Percentiles rank a stretch among this genome's conserved stretches.
phyloP scores from a whole-genome alignment of 2,888 invertebrate species.

The Phengaris arion region DNA sequence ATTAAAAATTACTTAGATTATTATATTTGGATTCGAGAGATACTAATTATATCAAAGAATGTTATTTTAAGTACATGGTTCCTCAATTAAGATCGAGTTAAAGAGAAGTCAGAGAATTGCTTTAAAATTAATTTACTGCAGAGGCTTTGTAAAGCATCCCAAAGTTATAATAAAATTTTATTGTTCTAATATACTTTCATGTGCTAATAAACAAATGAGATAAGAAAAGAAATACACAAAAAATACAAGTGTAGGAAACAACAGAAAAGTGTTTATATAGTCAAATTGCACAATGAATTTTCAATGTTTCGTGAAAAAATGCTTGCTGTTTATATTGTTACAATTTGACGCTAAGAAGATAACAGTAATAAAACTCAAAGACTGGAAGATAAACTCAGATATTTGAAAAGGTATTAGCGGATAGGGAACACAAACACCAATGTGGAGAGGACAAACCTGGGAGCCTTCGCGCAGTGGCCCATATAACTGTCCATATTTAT shows the following conservation, averaged over 20 bases:
- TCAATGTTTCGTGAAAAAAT: slow-evolving; percentile 20
- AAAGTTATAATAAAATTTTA: slow-evolving; percentile 16
- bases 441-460: slow-evolving; percentile 80
- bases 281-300: slow-evolving; percentile 60
- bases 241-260: slow-evolving; percentile 45
- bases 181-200: slow-evolving; percentile 63
- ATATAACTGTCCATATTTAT: slow-evolving; percentile 83
- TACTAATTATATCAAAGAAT: slow-evolving; percentile 36
- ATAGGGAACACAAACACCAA: slow-evolving; percentile 76
- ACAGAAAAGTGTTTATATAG: slow-evolving; percentile 55
- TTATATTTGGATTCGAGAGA: slow-evolving; percentile 42
- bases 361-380: slow-evolving; percentile 33
- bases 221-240: slow-evolving; percentile 49
- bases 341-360: slow-evolving; percentile 38
- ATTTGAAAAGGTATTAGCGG: slow-evolving; percentile 55
- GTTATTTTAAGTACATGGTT: slow-evolving; percentile 48
- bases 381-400: slow-evolving; percentile 44
- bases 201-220: slow-evolving; percentile 75
- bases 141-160: slow-evolving; percentile 58
- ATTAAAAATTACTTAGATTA: not conserved
- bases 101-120: slow-evolving; percentile 42
- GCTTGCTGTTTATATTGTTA: slow-evolving; percentile 44
- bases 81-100: slow-evolving; percentile 73
- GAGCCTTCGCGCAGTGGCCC: slow-evolving; percentile 84
- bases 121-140: slow-evolving; percentile 45